Percentiles rank a stretch among this genome's conserved stretches.
These are phyloP conservation scores for Anguilla pacifica DNA, from an alignment of 2,797 vertebrate genomes.

Conservation along the genomic window DNA sequence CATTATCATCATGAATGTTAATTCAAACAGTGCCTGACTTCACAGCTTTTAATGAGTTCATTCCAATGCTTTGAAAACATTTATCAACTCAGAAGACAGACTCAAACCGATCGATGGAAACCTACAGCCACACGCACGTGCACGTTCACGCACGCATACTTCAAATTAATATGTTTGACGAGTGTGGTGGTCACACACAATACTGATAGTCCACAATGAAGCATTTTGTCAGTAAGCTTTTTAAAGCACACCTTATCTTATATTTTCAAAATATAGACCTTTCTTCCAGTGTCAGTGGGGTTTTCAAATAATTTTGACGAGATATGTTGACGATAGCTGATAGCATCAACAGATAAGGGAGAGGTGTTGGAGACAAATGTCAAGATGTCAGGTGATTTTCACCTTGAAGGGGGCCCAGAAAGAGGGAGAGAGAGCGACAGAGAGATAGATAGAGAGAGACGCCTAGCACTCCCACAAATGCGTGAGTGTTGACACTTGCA, in stretches of 20 bases:
- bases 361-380: constrained; percentile 42
- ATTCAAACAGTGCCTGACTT: constrained; percentile 22
- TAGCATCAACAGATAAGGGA: constrained; percentile 40
- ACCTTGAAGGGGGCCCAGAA: constrained; percentile 3
- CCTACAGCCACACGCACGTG: not conserved
- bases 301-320: constrained; percentile 32
- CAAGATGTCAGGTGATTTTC: constrained; percentile 28
- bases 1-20: constrained; percentile 37
- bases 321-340: constrained; percentile 33
- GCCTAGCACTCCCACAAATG: not conserved
- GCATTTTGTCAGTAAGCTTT: not conserved
- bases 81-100: not conserved
- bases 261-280: constrained; percentile 22
- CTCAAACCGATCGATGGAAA: not conserved
- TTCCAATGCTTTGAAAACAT: not conserved
- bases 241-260: not conserved
- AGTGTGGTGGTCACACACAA: not conserved
- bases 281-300: constrained; percentile 30
- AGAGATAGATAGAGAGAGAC: not conserved
- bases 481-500: not conserved
- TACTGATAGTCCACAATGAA: not conserved
- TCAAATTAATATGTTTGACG: not conserved
- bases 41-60: not conserved
- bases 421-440: constrained; percentile 3
- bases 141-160: not conserved